phyloP scores from a whole-genome alignment of 2,797 vertebrate genomes.

The Coendou prehensilis region DNA sequence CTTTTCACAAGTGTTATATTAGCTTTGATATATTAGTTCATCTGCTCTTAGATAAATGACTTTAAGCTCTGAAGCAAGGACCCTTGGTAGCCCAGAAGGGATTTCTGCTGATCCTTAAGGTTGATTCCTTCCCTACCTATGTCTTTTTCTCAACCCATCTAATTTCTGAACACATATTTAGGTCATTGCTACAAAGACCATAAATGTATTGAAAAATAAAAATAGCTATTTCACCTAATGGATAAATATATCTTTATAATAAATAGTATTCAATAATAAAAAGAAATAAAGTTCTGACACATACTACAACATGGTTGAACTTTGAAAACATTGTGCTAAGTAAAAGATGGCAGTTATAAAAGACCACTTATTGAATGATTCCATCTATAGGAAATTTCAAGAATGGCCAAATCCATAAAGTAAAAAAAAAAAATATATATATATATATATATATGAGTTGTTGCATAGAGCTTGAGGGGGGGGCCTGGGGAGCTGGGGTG shows the following conservation, averaged over 20 bases:
- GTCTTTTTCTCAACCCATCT: constrained; percentile 49
- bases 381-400: constrained; percentile 38
- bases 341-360: constrained; percentile 32
- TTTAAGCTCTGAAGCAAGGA: constrained; percentile 63
- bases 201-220: constrained; percentile 62
- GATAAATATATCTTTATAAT: background rate
- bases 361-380: background rate
- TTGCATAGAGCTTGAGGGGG: background rate
- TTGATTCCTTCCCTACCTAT: background rate
- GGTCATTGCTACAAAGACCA: constrained; percentile 24
- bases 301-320: background rate
- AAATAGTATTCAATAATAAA: constrained; percentile 5
- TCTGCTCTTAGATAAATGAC: constrained; percentile 64
- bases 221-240: constrained; percentile 16
- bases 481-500: background rate
- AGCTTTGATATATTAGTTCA: constrained; percentile 68
- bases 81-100: constrained; percentile 62
- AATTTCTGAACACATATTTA: constrained; percentile 60
- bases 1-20: constrained; percentile 58
- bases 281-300: background rate
- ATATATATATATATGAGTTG: background rate
- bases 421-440: background rate
- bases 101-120: constrained; percentile 47
- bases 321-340: constrained; percentile 38
- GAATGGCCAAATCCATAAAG: background rate